A percentile compares a stretch with the other conserved stretches of the same genome.
These are phyloP conservation scores for Holacanthus passer DNA, from an alignment of 2,113 vertebrate genomes.

Conservation along the genomic window DNA sequence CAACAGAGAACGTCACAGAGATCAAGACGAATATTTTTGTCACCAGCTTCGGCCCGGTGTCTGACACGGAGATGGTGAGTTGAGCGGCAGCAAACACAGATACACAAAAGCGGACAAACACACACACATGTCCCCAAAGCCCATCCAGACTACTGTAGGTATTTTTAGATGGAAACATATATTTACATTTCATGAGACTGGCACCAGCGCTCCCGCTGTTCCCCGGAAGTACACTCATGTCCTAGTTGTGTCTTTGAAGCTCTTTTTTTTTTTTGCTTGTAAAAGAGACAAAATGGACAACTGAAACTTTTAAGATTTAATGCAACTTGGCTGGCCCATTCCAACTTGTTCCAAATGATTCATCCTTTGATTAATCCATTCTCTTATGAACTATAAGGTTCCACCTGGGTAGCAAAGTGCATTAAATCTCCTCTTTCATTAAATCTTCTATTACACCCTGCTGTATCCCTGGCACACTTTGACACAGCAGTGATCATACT, in stretches of 20 bases:
- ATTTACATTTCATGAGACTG: conserved; percentile 47
- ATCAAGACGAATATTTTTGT: conserved; percentile 83
- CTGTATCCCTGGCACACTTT: conserved; percentile 23
- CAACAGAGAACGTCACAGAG: conserved; percentile 80
- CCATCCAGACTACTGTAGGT: not conserved
- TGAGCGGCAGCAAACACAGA: conserved; percentile 24
- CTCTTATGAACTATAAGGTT: conserved; percentile 33
- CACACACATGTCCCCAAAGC: not conserved
- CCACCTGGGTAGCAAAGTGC: conserved; percentile 46
- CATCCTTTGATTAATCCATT: conserved; percentile 47
- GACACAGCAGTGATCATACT: conserved; percentile 47
- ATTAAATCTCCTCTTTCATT: conserved; percentile 57
- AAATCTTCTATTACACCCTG: conserved; percentile 32
- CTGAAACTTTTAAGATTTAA: conserved; percentile 38
- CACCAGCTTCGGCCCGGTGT: conserved; percentile 83
- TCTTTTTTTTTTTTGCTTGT: not conserved
- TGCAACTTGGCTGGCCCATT: conserved; percentile 5
- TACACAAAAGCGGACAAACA: conserved; percentile 13
- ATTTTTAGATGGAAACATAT: conserved; percentile 37
- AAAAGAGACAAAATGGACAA: conserved; percentile 24
- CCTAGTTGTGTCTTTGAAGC: conserved; percentile 38
- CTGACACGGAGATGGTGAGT: conserved; percentile 84
- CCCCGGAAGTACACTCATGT: conserved; percentile 18
- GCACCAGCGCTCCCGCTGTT: conserved; percentile 1
- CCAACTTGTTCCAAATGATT: conserved; percentile 51